Percentiles rank a stretch among this genome's conserved stretches.
phyloP scores from a whole-genome alignment of 2,797 vertebrate species.

The Anguilla anguilla region DNA sequence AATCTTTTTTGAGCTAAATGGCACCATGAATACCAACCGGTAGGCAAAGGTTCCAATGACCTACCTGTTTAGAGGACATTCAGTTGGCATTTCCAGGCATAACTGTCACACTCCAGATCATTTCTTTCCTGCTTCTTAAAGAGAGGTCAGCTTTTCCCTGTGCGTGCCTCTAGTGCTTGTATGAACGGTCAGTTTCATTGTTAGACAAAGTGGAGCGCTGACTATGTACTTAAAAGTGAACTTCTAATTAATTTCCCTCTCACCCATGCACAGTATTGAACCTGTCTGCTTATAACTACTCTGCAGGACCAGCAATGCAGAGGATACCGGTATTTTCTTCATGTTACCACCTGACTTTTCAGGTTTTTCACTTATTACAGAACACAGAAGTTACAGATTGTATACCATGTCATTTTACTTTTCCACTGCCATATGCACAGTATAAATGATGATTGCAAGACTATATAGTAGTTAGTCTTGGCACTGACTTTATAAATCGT shows the following conservation, averaged over 20 bases:
- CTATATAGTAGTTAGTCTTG: background rate
- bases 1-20: background rate
- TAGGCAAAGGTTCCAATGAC: background rate
- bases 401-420: background rate
- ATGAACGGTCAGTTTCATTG: background rate
- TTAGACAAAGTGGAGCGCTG: background rate
- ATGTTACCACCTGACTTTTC: background rate
- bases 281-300: background rate
- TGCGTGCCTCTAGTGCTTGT: background rate
- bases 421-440: background rate
- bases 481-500: background rate
- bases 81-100: background rate
- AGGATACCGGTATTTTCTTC: background rate
- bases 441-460: background rate
- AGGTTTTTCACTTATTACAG: background rate
- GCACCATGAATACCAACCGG: background rate
- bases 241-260: background rate
- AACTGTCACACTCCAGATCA: background rate
- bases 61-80: slow-evolving; percentile 10
- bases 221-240: background rate
- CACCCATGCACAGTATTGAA: background rate
- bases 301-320: background rate
- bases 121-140: background rate
- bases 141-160: background rate
- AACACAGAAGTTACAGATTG: background rate